Conservation (phyloP, 2,888 invertebrate genomes). For the Tetragnatha montana region DNA sequence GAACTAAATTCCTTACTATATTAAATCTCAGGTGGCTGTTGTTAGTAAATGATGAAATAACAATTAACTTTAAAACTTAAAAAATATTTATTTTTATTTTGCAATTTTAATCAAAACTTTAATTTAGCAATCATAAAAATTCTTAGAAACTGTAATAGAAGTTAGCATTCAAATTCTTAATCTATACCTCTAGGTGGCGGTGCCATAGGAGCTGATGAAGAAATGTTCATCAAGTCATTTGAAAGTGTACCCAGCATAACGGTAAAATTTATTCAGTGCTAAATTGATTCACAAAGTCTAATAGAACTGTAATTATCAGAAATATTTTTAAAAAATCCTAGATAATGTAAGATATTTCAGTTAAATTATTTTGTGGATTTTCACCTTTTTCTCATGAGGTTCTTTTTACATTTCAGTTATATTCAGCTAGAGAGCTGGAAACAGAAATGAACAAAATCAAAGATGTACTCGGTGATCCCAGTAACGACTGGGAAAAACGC, state of each 20-base stretch:
- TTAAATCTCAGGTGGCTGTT: no score
- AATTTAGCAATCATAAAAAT: no score
- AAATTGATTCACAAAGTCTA: no score
- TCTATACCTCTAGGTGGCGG: slow-evolving; percentile 69
- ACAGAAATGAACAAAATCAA: slow-evolving; percentile 86
- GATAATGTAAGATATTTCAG: background rate
- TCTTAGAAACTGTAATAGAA: background rate
- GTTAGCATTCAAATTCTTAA: background rate
- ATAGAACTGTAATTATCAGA: no score
- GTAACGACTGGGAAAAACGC: slow-evolving; percentile 94
- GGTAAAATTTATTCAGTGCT: slow-evolving; percentile 73
- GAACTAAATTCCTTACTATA: no score
- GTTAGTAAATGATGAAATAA: no score
- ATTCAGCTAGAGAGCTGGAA: slow-evolving; percentile 88
- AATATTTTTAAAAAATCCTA: no score
- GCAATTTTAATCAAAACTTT: no score
- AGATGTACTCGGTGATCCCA: slow-evolving; percentile 86
- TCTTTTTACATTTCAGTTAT: slow-evolving; percentile 78
- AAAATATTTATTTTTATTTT: no score
- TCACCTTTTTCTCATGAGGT: slow-evolving; percentile 39
- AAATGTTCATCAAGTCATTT: slow-evolving; percentile 90
- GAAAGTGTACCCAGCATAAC: slow-evolving; percentile 88
- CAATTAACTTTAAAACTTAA: no score
- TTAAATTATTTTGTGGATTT: background rate
- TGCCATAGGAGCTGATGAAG: slow-evolving; percentile 92